phyloP scores from a whole-genome alignment of 1,140 invertebrate genomes.

The Lineus longissimus region DNA sequence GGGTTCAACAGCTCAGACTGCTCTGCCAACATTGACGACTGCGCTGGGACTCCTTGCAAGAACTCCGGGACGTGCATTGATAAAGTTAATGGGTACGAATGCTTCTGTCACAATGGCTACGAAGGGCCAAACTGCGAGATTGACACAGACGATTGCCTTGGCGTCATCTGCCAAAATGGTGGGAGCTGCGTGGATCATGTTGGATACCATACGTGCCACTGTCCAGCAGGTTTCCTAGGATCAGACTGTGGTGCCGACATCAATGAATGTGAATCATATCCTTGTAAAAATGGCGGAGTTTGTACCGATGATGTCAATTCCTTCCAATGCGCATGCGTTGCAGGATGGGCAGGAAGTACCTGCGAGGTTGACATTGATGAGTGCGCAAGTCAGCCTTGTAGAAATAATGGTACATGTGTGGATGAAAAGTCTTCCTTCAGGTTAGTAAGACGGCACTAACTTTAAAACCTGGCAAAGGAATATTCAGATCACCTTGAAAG shows the following conservation, averaged over 20 bases:
- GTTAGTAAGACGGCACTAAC: too few species aligned
- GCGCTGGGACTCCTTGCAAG: constrained; percentile 22
- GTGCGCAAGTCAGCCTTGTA: constrained; percentile 31
- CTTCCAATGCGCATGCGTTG: constrained; percentile 22
- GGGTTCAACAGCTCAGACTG: constrained; percentile 36
- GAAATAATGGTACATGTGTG: constrained; percentile 63
- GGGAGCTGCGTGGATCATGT: constrained; percentile 27
- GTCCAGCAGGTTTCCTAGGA: constrained; percentile 35
- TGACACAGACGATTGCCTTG: not conserved
- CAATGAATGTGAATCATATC: constrained; percentile 27
- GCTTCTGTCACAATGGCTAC: constrained; percentile 23
- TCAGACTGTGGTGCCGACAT: constrained; percentile 13
- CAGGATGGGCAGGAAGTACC: constrained; percentile 21
- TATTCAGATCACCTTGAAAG: too few species aligned
- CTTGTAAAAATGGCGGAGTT: constrained; percentile 28
- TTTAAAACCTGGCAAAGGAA: too few species aligned
- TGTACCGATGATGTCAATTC: constrained; percentile 23
- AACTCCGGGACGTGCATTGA: constrained; percentile 15
- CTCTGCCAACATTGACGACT: constrained; percentile 22
- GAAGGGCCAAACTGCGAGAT: not conserved
- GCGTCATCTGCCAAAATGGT: constrained; percentile 16
- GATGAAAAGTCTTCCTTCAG: too few species aligned
- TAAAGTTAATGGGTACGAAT: not conserved
- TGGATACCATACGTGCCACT: constrained; percentile 25
- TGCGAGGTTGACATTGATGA: constrained; percentile 34